Conservation (phyloP, 2,797 vertebrate genomes). For the Tenualosa ilisha region DNA sequence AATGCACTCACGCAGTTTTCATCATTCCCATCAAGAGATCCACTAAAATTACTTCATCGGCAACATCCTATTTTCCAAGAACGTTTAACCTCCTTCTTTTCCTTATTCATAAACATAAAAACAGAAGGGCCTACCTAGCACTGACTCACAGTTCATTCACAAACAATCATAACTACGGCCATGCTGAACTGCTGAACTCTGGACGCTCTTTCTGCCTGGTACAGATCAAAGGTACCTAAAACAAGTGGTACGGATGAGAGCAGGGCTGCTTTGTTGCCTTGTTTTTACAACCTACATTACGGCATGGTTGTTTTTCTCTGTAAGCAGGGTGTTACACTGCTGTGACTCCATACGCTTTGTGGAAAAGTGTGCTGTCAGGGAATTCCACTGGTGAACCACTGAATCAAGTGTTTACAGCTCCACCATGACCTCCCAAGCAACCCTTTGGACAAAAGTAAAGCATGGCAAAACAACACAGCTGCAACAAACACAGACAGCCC, state of each 20-base stretch:
- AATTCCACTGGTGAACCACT: constrained; percentile 58
- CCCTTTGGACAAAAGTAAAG: neutral
- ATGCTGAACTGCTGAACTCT: neutral
- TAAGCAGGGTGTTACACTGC: constrained; percentile 50
- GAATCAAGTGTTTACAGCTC: constrained; percentile 33
- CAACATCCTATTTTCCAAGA: neutral
- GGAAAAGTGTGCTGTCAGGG: constrained; percentile 65
- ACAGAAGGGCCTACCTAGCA: neutral
- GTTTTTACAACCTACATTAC: neutral
- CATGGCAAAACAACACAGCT: neutral
- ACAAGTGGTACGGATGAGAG: neutral
- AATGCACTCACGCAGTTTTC: neutral
- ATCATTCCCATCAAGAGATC: neutral
- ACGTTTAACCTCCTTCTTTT: neutral
- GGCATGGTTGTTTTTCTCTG: constrained; percentile 39
- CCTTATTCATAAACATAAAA: neutral
- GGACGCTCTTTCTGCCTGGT: neutral
- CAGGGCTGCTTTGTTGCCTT: neutral
- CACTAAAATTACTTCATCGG: neutral
- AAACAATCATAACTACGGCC: neutral
- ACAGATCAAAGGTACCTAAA: neutral
- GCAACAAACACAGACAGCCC: neutral
- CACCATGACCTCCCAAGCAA: constrained; percentile 11
- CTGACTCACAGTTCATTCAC: neutral
- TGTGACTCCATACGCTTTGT: constrained; percentile 56